These are phyloP conservation scores for Nasonia giraulti DNA, from an alignment of 1,140 invertebrate species.

Conservation along the genomic window DNA sequence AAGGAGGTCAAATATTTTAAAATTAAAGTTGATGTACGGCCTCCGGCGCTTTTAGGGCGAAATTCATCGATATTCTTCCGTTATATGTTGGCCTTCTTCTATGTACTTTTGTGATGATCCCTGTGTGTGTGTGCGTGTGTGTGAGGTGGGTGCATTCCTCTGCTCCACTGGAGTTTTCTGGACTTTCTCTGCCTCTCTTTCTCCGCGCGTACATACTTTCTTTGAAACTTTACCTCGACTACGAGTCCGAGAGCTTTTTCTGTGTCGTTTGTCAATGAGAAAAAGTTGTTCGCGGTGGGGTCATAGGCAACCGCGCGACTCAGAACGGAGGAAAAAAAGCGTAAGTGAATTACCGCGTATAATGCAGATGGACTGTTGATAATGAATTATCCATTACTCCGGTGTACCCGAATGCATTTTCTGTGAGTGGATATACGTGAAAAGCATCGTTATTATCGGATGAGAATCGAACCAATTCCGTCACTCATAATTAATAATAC, in stretches of 20 bases:
- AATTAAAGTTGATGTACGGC: neutral
- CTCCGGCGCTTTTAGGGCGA: neutral
- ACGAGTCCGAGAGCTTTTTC: neutral
- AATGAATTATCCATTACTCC: too few relatives aligned
- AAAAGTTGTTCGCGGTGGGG: neutral
- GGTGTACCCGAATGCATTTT: too few relatives aligned
- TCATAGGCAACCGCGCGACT: too few relatives aligned
- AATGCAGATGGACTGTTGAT: too few relatives aligned
- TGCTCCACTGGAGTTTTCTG: neutral
- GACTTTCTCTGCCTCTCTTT: neutral
- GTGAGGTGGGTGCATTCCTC: neutral
- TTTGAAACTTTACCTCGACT: neutral
- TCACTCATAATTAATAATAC: neutral
- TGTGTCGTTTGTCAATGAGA: neutral
- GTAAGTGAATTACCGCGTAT: too few relatives aligned
- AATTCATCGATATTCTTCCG: neutral
- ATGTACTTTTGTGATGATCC: neutral
- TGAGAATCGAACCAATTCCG: neutral
- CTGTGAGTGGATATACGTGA: too few relatives aligned
- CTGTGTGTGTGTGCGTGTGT: too few relatives aligned
- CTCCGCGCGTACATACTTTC: neutral
- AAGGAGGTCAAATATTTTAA: slow-evolving; percentile 11
- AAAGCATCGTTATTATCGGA: too few relatives aligned
- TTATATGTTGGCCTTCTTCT: neutral
- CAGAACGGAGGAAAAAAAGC: too few relatives aligned